Percentiles rank a stretch among this genome's conserved stretches.
Evolutionary conservation across 2,113 vertebrate genomes (phyloP).

Genomic region (Rana temporaria): DNA sequence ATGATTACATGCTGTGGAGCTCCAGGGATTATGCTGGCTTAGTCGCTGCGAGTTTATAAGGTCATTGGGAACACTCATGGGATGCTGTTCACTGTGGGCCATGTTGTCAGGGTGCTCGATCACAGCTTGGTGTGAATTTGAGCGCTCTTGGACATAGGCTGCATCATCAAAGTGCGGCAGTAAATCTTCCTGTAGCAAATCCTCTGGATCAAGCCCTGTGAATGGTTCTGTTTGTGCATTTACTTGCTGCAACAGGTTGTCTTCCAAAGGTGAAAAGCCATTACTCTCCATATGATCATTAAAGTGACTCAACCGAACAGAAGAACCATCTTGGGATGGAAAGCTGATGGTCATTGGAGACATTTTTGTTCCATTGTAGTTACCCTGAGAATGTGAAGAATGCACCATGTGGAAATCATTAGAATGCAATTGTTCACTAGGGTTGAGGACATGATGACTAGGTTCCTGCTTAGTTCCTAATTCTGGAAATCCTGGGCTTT

Average conservation of each 20-base stretch:
- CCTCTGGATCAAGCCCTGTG: slow-evolving; percentile 84
- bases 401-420: slow-evolving; percentile 84
- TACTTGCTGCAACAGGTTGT: slow-evolving; percentile 83
- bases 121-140: slow-evolving; percentile 67
- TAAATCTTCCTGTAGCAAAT: slow-evolving; percentile 89
- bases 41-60: slow-evolving; percentile 60
- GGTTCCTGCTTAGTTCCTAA: slow-evolving; percentile 80
- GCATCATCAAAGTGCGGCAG: slow-evolving; percentile 89
- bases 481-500: slow-evolving; percentile 83
- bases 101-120: slow-evolving; percentile 77
- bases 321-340: slow-evolving; percentile 74
- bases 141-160: slow-evolving; percentile 82
- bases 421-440: slow-evolving; percentile 77
- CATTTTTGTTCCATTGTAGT: slow-evolving; percentile 85
- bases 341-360: slow-evolving; percentile 85
- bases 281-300: slow-evolving; percentile 80
- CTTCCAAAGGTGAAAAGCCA: slow-evolving; percentile 86
- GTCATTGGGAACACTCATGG: slow-evolving; percentile 64
- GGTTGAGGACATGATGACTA: slow-evolving; percentile 74
- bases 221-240: slow-evolving; percentile 83
- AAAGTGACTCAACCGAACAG: slow-evolving; percentile 79
- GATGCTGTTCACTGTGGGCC: slow-evolving; percentile 68
- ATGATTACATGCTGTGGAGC: slow-evolving; percentile 70
- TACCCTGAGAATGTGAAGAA: slow-evolving; percentile 84
- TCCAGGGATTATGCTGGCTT: slow-evolving; percentile 63